Evolutionary conservation across 2,113 vertebrate genomes (phyloP).

Genomic region (Enhydra lutris): DNA sequence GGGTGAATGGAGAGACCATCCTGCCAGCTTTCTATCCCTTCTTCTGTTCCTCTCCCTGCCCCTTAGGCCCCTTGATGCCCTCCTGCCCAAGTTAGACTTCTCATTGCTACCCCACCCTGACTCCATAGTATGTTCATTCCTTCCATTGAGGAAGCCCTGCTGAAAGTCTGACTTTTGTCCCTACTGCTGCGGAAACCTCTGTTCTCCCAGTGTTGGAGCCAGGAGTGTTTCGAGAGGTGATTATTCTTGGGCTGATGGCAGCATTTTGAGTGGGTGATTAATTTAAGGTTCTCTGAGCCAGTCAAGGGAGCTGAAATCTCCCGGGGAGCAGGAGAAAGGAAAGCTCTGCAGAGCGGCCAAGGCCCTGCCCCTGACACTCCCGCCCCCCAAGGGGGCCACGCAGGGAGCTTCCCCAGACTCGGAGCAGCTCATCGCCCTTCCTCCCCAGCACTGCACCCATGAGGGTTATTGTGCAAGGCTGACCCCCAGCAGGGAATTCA

Average conservation of each 20-base stretch:
- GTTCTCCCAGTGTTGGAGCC: background rate
- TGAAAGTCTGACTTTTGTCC: background rate
- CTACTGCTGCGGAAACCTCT: background rate
- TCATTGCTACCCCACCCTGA: background rate
- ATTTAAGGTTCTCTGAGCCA: conserved; percentile 57
- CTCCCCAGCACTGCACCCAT: background rate
- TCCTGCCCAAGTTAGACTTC: background rate
- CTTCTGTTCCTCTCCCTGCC: background rate
- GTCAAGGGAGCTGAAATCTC: conserved; percentile 11
- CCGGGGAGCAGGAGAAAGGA: background rate
- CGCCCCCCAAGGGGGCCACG: background rate
- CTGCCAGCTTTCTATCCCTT: background rate
- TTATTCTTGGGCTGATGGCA: conserved; percentile 60
- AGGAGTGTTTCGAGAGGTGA: conserved; percentile 1
- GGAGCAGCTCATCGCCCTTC: background rate
- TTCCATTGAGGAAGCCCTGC: background rate
- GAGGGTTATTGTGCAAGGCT: background rate
- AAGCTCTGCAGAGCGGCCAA: background rate
- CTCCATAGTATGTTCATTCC: background rate
- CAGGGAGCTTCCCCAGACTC: background rate
- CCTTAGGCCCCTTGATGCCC: background rate
- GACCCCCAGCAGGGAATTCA: background rate
- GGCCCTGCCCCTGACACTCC: background rate
- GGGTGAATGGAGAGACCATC: background rate
- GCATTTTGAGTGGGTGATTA: conserved; percentile 66